These are phyloP conservation scores for Alligator mississippiensis DNA, from an alignment of 2,113 vertebrate genomes.

Conservation along the genomic window DNA sequence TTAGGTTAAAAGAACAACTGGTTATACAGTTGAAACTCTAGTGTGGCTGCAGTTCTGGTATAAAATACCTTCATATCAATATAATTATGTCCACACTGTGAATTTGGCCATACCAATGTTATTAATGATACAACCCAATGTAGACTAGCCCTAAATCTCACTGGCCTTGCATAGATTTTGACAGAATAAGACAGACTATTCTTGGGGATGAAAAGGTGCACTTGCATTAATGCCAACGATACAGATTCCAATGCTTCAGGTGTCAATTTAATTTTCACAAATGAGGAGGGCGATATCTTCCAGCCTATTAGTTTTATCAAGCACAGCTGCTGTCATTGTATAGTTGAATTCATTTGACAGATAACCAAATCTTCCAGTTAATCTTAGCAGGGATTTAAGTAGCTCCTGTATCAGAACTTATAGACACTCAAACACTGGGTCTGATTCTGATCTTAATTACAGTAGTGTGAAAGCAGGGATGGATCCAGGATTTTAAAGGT, in stretches of 20 bases:
- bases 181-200: neutral
- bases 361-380: constrained; percentile 38
- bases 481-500: too few species aligned
- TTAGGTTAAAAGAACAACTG: neutral
- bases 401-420: constrained; percentile 2
- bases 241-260: neutral
- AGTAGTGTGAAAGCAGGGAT: neutral
- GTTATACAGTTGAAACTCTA: neutral
- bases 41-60: neutral
- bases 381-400: constrained; percentile 38
- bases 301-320: neutral
- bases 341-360: neutral
- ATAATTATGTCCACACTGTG: too few species aligned
- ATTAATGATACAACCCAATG: neutral
- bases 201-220: neutral
- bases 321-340: neutral
- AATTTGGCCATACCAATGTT: neutral
- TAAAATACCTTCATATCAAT: too few species aligned
- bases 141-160: neutral
- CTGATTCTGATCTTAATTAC: constrained; percentile 25
- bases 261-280: neutral
- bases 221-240: neutral
- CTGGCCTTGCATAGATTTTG: neutral
- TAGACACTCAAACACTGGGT: neutral
- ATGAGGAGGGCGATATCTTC: neutral